Conservation (phyloP, 2,797 vertebrate genomes). For the Argya squamiceps region DNA sequence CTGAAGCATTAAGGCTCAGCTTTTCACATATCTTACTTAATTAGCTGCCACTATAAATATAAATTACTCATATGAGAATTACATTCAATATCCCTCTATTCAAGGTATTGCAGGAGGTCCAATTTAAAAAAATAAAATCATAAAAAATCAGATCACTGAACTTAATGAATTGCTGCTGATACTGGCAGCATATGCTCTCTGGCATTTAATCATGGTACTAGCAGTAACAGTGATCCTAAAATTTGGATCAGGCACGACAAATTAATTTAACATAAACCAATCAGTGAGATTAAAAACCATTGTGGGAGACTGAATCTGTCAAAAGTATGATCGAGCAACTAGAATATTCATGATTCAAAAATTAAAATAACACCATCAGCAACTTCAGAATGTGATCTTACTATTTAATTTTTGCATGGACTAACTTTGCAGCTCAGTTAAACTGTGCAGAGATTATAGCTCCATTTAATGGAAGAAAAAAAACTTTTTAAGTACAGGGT, state of each 20-base stretch:
- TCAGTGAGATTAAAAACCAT: not conserved
- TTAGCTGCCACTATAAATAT: slow-evolving; percentile 14
- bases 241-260: not conserved
- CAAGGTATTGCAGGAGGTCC: not conserved
- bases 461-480: not conserved
- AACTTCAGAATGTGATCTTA: not conserved
- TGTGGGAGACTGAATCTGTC: not conserved
- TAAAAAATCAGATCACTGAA: not conserved
- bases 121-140: not conserved
- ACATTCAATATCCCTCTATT: not conserved
- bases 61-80: not conserved
- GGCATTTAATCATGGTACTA: not conserved
- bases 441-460: not conserved
- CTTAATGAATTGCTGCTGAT: not conserved
- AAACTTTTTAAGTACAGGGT: not conserved
- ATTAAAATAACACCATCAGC: not conserved
- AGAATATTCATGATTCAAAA: not conserved
- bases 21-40: not conserved
- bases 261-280: not conserved
- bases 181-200: not conserved
- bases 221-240: not conserved
- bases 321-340: not conserved
- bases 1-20: not conserved
- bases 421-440: not conserved
- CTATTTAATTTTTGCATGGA: not conserved